Evolutionary conservation across 1,140 invertebrate genomes (phyloP).

Genomic region (Pseudoatta argentina): DNA sequence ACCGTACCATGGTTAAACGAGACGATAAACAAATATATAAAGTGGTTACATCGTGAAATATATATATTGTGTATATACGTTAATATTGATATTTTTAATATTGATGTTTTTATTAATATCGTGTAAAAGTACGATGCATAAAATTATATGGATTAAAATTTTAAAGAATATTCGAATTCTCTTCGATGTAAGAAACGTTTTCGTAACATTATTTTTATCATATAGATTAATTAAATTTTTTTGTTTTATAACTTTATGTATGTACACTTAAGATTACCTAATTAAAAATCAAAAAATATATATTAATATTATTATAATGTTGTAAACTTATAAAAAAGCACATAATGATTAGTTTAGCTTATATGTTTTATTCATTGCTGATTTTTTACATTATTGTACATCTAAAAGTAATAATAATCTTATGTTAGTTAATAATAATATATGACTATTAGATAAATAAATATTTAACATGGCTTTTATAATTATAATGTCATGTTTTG

Average conservation of each 20-base stretch:
- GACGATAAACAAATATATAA: conserved; percentile 23
- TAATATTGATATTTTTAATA: background rate
- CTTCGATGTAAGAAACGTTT: background rate
- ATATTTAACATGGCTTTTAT: background rate
- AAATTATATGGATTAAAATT: background rate
- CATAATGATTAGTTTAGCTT: too few species aligned
- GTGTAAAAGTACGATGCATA: background rate
- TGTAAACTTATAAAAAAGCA: too few species aligned
- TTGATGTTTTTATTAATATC: conserved; percentile 1
- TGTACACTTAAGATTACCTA: too few species aligned
- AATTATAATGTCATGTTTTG: background rate
- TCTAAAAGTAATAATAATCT: background rate
- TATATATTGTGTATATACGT: background rate
- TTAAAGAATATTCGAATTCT: background rate
- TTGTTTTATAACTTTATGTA: too few species aligned
- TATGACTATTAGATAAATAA: background rate
- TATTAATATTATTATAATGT: too few species aligned
- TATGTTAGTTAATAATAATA: background rate
- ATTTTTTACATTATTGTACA: background rate
- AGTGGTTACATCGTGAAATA: background rate
- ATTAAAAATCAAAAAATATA: too few species aligned
- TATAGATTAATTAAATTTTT: background rate
- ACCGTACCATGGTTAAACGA: background rate
- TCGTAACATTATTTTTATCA: background rate
- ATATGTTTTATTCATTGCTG: too few species aligned